Base-by-base conservation (phyloP, 2,888 invertebrate species). In the Monoplex corrugatus region DNA sequence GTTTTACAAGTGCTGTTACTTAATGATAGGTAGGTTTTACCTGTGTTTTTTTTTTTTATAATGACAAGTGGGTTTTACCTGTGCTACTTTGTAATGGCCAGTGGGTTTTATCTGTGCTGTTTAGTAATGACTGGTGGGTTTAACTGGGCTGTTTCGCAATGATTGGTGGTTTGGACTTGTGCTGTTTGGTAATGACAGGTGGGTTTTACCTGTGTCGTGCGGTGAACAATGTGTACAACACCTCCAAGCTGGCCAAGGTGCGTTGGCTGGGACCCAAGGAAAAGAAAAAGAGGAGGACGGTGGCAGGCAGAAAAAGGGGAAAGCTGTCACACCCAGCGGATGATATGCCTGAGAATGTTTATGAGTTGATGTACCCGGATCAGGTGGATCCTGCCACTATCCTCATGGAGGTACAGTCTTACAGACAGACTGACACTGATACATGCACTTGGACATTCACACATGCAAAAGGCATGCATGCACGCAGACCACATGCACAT, bases 311-410 rank as follows among this genome's bases (percentile, higher is more conserved):
- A n/a, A n/a, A n/a, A n/a, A 85, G 19, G 28, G 23, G 40, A 16
- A 82, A 92, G 92, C 16, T 13, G 19, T 50, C 13, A 57, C 44
- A 23, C 23, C 57, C 40, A 63, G 82, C n/a, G 16, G 16, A 57
- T 43, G 98, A 96, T 98, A 86, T 89, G 44, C 50, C 90, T 91
- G 89, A 92, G 92, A 87, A 91, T 92, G 97, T 97, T 1, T 98
- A 98, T 96, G 97, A 97, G 89, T 98, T 98, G 0, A 98, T 98
- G 96, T 98, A 98, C 96, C 98, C 98, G 96, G 98, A 98, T 95
- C 96, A 97, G 91, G 98, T 98, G 19, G 92, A 91, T 80, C 91
- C 91, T 45, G 91, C 89, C 19, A 89, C 88, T 90, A 86, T 91
- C 98, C 92, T 98, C 97, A 93, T 96, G 98, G 95, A 97, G 97